Evolutionary conservation across 1,140 invertebrate species (phyloP).

Genomic region (Forficula auricularia): DNA sequence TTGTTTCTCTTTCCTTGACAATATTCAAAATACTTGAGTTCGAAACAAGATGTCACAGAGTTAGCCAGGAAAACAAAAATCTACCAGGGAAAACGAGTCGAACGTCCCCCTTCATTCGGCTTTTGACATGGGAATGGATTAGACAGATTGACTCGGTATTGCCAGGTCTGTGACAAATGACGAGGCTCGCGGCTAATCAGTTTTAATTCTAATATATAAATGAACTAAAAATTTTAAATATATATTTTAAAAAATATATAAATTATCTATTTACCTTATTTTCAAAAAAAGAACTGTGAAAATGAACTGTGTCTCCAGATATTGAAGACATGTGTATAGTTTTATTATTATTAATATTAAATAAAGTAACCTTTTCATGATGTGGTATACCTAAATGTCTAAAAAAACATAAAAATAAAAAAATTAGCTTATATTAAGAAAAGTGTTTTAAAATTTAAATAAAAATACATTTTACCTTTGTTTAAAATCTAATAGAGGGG

Average conservation of each 20-base stretch:
- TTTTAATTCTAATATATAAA: no score
- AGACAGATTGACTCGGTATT: no score
- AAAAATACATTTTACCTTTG: constrained; percentile 35
- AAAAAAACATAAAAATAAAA: constrained; percentile 21
- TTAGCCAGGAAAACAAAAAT: no score
- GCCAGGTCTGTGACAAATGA: no score
- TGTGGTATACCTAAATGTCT: constrained; percentile 70
- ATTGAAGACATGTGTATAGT: constrained; percentile 71
- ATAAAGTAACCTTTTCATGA: constrained; percentile 57
- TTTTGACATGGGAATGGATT: no score
- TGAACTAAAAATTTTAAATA: constrained; percentile 6
- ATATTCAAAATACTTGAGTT: no score
- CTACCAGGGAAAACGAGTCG: no score
- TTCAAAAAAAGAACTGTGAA: constrained; percentile 84
- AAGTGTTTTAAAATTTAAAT: constrained; percentile 7
- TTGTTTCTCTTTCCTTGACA: no score
- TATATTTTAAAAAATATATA: constrained; percentile 4
- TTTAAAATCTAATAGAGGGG: constrained; percentile 46
- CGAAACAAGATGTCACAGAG: no score
- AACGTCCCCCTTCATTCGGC: no score
- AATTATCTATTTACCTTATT: constrained; percentile 45
- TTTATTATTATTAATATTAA: constrained; percentile 55
- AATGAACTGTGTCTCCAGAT: constrained; percentile 70
- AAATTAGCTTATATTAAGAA: constrained; percentile 6
- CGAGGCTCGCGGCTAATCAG: no score